phyloP scores from a whole-genome alignment of 2,113 vertebrate species.

The Ochotona princeps region DNA sequence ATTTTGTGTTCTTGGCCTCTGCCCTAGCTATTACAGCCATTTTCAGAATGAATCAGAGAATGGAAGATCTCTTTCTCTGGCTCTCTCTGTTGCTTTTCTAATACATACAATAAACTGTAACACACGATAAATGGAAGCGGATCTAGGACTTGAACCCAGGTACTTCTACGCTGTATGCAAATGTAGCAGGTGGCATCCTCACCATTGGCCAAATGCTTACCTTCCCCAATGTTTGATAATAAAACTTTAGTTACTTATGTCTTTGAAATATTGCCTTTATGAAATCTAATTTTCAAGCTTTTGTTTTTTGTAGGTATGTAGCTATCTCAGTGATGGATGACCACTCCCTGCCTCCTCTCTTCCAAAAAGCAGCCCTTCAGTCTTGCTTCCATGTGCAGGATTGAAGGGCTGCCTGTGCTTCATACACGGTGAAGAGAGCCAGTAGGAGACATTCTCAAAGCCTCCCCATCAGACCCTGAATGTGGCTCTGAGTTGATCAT shows the following conservation, averaged over 20 bases:
- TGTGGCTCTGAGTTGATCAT: neutral
- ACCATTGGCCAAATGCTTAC: no score
- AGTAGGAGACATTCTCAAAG: neutral
- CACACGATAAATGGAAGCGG: no score
- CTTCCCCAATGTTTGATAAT: neutral
- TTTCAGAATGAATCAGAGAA: no score
- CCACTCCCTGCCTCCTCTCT: neutral
- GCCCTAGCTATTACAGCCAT: no score
- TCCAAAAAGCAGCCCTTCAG: neutral
- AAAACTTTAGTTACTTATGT: neutral
- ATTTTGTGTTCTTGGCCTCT: no score
- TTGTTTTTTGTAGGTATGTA: slow-evolving; percentile 35
- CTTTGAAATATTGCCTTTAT: slow-evolving; percentile 57
- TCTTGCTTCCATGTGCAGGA: neutral
- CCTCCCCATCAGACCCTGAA: neutral
- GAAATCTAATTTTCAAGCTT: slow-evolving; percentile 22
- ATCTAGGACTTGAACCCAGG: no score
- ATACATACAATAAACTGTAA: no score
- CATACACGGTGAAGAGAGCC: neutral
- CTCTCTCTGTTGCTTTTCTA: no score
- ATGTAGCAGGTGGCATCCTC: no score
- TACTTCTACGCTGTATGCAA: no score
- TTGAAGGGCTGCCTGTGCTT: neutral
- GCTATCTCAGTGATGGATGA: neutral
- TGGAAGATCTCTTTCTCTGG: no score